Percentiles rank a stretch among this genome's conserved stretches.
Conservation (phyloP, 1,140 invertebrate genomes). For the Hyles euphorbiae region DNA sequence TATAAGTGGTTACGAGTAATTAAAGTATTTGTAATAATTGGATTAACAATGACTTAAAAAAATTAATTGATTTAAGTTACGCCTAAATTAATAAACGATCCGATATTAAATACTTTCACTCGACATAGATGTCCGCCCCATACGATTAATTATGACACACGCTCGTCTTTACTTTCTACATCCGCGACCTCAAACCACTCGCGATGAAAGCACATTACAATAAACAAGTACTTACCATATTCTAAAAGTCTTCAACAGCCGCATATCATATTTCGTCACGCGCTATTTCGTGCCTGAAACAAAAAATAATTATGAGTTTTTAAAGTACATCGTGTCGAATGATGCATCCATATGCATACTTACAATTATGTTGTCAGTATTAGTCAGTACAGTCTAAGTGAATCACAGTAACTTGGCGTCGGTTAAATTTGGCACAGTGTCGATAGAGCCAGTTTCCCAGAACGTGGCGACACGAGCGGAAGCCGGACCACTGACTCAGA, state of each 20-base stretch:
- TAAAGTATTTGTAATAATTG: no score
- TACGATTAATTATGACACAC: conserved; percentile 12
- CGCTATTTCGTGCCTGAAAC: conserved; percentile 10
- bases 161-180: conserved; percentile 19
- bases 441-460: conserved; percentile 19
- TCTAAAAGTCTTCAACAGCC: conserved; percentile 22
- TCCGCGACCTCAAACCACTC: conserved; percentile 3
- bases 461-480: conserved; percentile 28
- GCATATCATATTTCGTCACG: conserved; percentile 22
- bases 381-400: conserved; percentile 16
- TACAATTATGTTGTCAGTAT: conserved; percentile 5
- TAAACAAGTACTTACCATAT: conserved; percentile 29
- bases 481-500: conserved; percentile 29
- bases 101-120: no score
- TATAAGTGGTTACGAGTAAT: no score
- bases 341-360: neutral
- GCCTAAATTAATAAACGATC: no score
- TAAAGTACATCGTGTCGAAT: conserved; percentile 3
- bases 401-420: conserved; percentile 16
- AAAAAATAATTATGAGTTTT: conserved; percentile 5
- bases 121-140: conserved; percentile 1
- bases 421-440: conserved; percentile 9
- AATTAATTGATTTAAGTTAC: no score
- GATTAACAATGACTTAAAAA: no score
- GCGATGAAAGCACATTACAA: conserved; percentile 4